Conservation (phyloP, 2,113 vertebrate species). For the Neotoma lepida region DNA sequence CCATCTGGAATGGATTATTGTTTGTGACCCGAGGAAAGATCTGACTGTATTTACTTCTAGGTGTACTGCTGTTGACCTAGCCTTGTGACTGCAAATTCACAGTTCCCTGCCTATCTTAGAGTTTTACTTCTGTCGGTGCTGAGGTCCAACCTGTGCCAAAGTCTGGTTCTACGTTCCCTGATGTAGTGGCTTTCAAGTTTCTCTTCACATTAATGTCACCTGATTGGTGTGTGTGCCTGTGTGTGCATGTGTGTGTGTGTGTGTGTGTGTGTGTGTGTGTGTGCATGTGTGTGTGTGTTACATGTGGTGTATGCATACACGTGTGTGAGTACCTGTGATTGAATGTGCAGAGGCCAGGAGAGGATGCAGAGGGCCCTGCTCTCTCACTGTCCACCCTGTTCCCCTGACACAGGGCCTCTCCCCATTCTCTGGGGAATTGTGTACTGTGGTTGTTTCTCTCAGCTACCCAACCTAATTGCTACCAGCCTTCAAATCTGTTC, state of each 20-base stretch:
- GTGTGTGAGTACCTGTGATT: background rate
- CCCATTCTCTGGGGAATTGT: background rate
- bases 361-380: background rate
- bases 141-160: background rate
- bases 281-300: background rate
- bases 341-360: background rate
- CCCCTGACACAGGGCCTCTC: background rate
- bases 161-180: background rate
- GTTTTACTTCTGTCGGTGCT: background rate
- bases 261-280: background rate
- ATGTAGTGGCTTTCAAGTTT: background rate
- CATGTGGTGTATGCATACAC: background rate
- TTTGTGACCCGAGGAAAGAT: slow-evolving; percentile 21
- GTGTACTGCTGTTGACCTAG: background rate
- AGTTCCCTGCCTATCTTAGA: background rate
- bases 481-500: slow-evolving; percentile 23
- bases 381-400: background rate
- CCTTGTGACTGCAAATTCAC: background rate
- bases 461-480: background rate
- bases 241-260: background rate
- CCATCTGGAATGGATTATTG: background rate
- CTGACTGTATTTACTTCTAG: slow-evolving; percentile 19
- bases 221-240: background rate
- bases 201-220: background rate
- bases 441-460: background rate